Conservation (phyloP, 2,888 invertebrate species). For the Trichogramma evanescens region DNA sequence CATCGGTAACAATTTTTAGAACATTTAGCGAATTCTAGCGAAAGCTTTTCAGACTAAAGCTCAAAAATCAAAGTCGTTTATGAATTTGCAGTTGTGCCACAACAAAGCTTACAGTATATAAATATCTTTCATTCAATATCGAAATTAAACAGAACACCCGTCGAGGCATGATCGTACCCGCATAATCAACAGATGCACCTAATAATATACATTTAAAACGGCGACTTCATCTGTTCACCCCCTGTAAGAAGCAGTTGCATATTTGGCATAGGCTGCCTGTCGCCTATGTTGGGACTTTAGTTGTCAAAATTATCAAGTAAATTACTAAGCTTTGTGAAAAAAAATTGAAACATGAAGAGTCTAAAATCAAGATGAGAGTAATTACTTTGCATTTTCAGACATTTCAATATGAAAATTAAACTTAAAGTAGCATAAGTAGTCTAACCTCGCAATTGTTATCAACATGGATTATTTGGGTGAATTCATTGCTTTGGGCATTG, state of each 20-base stretch:
- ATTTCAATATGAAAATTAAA: slow-evolving; percentile 14
- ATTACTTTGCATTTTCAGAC: slow-evolving; percentile 2
- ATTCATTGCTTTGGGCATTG: slow-evolving; percentile 66
- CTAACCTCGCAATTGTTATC: slow-evolving; percentile 10
- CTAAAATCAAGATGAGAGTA: slow-evolving; percentile 1
- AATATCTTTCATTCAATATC: too few species aligned
- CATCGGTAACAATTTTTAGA: neutral
- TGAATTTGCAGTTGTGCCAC: too few species aligned
- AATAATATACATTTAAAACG: too few species aligned
- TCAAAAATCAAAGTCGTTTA: too few species aligned
- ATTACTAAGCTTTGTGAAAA: neutral
- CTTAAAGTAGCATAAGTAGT: slow-evolving; percentile 9
- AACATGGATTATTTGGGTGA: slow-evolving; percentile 73
- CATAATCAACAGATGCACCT: too few species aligned
- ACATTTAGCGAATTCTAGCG: slow-evolving; percentile 2
- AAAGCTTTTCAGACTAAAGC: neutral
- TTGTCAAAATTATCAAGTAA: neutral
- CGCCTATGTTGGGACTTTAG: too few species aligned
- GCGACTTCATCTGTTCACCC: too few species aligned
- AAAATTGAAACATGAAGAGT: slow-evolving; percentile 1
- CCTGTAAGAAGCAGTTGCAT: too few species aligned
- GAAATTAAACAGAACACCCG: too few species aligned
- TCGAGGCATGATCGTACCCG: too few species aligned
- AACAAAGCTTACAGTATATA: too few species aligned
- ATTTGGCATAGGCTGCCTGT: too few species aligned